Base-by-base conservation (phyloP, 64 coral and sea anemone genomes). In the Stichodactyla helianthus region DNA sequence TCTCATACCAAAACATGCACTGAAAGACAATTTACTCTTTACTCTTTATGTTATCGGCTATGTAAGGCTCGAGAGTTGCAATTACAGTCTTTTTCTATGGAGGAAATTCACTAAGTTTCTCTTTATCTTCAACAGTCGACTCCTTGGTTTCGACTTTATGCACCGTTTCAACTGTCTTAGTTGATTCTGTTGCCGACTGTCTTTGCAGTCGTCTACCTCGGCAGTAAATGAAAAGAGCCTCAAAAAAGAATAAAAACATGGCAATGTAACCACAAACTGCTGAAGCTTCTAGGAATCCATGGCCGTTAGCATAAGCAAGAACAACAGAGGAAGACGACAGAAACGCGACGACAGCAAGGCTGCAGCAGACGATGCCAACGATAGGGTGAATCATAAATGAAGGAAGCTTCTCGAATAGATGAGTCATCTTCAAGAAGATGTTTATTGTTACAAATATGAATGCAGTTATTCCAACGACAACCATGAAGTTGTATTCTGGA, bases 371-470 rank as follows among this genome's bases (percentile, higher is more conserved):
- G 17, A 93, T 52, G 1, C 91, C 94, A 19, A 97, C 84, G 51
- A 83, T 70, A 5, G 88, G 88, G 58, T 87, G 90, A 15, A 86
- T 84, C 44, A 97, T 70, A 58, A 53, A 82, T 5, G 19, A 4
- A 10, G 94, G 94, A 51, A 97, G 82, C 71, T 79, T 90, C 87
- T 97, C 94, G 31, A 88, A 93, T 11, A 88, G 5, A 57, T 93
- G 94, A 10, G 53, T 57, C 3, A 93, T 27, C 5, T 90, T 83
- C 4, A 97, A 59, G n/a, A 97, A 51, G 59, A 97, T 90, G 27
- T 97, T 88, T n/a, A 97, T 59, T 6, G 88, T 28, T 5, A 97
- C 88, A 79, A 97, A 97, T 11, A 97, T 63, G 27, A 57, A 93
- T 10, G 71, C 79, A 52, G 94, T 86, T 18, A 89, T 88, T 28